A percentile compares a stretch with the other conserved stretches of the same genome.
phyloP scores from a whole-genome alignment of 2,113 vertebrate genomes.

The Vulpes vulpes region DNA sequence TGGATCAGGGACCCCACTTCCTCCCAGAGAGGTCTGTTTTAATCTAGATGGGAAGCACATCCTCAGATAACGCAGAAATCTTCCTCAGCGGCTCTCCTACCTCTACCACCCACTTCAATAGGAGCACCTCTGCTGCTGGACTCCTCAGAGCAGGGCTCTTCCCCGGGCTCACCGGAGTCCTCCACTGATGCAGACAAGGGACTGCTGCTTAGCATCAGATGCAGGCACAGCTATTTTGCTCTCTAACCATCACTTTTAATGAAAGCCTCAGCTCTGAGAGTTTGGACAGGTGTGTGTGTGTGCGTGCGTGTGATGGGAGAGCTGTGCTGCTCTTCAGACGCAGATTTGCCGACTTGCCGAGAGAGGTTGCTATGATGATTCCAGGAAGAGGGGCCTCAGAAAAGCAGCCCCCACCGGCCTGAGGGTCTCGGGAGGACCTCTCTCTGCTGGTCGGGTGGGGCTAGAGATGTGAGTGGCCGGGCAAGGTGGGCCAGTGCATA shows the following conservation, averaged over 20 bases:
- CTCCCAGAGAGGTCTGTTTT: background rate
- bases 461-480: background rate
- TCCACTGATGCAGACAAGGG: background rate
- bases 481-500: background rate
- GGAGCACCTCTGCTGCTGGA: background rate
- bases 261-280: background rate
- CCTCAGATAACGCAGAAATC: background rate
- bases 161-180: background rate
- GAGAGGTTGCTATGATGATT: background rate
- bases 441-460: background rate
- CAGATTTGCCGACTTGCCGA: background rate
- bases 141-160: background rate
- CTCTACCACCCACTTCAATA: background rate
- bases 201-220: background rate
- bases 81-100: background rate
- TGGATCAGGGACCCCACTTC: background rate
- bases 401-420: background rate
- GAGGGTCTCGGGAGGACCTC: background rate
- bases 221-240: fast-evolving
- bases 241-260: background rate
- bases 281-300: background rate
- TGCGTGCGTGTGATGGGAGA: fast-evolving
- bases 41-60: background rate
- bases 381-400: background rate
- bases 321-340: background rate